Percentiles rank a stretch among this genome's conserved stretches.
Evolutionary conservation across 35 echinoderm and acorn worm species (phyloP).

Genomic region (Patiria miniata): DNA sequence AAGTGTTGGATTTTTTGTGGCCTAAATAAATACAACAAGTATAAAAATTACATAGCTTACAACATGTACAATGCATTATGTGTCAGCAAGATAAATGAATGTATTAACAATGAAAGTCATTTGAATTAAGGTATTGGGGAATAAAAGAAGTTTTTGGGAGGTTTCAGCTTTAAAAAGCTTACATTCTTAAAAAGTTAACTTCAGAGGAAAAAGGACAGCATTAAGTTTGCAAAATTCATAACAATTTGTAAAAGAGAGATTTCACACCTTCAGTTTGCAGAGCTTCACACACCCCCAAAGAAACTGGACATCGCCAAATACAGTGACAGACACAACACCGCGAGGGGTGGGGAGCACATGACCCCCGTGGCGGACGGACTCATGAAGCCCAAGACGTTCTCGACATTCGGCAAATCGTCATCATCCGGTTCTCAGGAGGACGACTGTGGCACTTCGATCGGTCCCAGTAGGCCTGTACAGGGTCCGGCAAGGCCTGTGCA

Average conservation of each 20-base stretch:
- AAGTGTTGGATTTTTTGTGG: too few relatives aligned
- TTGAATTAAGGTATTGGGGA: too few relatives aligned
- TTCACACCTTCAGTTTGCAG: not conserved
- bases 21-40: too few relatives aligned
- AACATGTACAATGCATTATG: too few relatives aligned
- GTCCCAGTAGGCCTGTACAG: constrained; percentile 34
- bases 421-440: not conserved
- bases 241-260: constrained; percentile 86
- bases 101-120: too few relatives aligned
- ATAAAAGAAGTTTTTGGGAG: too few relatives aligned
- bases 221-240: too few relatives aligned
- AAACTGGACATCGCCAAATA: not conserved
- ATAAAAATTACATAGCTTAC: too few relatives aligned
- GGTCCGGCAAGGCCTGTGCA: constrained; percentile 32
- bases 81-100: too few relatives aligned
- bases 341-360: not conserved
- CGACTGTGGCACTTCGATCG: not conserved
- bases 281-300: constrained; percentile 1
- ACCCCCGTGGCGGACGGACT: not conserved
- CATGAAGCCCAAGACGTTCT: constrained; percentile 45
- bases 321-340: not conserved
- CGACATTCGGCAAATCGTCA: constrained; percentile 53
- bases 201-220: too few relatives aligned
- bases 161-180: too few relatives aligned
- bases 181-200: too few relatives aligned